A percentile compares a stretch with the other conserved stretches of the same genome.
phyloP scores from a whole-genome alignment of 2,797 vertebrate genomes.

The Otolemur crassicaudatus region DNA sequence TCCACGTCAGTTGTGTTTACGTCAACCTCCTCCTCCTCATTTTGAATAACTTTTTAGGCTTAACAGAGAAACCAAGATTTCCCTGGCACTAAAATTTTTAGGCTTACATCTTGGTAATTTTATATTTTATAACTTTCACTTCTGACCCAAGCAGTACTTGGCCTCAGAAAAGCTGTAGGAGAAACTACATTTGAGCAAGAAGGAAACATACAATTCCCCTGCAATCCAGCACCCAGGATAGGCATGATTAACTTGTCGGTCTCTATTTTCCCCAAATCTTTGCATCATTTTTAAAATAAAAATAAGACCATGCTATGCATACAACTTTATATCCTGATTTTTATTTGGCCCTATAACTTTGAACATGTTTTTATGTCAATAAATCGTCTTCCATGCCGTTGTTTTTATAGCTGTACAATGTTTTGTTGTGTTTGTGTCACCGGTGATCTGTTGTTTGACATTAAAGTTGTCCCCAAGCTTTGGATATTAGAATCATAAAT shows the following conservation, averaged over 20 bases:
- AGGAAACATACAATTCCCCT: background rate
- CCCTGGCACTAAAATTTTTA: background rate
- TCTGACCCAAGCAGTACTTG: background rate
- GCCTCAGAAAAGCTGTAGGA: background rate
- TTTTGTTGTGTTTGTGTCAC: background rate
- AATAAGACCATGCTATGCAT: background rate
- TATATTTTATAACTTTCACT: background rate
- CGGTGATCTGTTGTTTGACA: background rate
- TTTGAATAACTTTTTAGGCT: slow-evolving; percentile 41
- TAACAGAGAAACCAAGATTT: background rate
- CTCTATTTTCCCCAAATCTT: background rate
- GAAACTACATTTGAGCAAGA: background rate
- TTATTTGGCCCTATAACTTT: background rate
- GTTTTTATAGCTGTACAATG: background rate
- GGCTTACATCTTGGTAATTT: background rate
- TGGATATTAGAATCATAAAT: background rate
- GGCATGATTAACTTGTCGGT: background rate
- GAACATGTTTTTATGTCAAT: background rate
- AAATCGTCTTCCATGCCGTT: background rate
- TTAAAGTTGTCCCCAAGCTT: background rate
- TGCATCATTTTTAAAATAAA: slow-evolving; percentile 45
- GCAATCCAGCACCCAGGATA: background rate
- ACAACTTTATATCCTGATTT: slow-evolving; percentile 13
- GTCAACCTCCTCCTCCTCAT: background rate
- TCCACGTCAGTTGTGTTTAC: background rate